phyloP scores from a whole-genome alignment of 2,113 vertebrate species.

The Labeo rohita region DNA sequence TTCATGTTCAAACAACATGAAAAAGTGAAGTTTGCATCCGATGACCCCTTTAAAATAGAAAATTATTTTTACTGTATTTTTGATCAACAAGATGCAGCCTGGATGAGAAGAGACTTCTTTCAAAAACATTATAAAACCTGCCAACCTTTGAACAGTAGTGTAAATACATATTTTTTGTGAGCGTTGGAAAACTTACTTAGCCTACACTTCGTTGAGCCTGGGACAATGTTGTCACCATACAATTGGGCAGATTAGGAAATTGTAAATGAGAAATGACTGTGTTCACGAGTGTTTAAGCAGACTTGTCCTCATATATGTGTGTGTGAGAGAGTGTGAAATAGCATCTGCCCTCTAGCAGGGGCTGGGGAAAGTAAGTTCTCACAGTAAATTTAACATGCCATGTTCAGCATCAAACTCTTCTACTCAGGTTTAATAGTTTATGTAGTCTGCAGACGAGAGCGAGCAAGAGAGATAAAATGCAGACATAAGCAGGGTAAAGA shows the following conservation, averaged over 20 bases:
- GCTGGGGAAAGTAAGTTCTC: constrained; percentile 50
- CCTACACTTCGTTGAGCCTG: neutral
- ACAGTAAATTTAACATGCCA: constrained; percentile 60
- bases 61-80: too few species aligned
- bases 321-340: constrained; percentile 38
- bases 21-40: too few species aligned
- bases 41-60: too few species aligned
- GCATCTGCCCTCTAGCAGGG: constrained; percentile 30
- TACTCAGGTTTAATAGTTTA: constrained; percentile 61
- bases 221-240: neutral
- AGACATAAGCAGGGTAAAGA: constrained; percentile 10
- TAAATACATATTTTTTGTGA: neutral
- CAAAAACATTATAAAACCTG: neutral
- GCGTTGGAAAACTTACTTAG: neutral
- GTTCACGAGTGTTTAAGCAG: constrained; percentile 16
- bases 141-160: neutral
- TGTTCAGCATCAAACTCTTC: constrained; percentile 44
- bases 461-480: constrained; percentile 6
- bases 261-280: constrained; percentile 1
- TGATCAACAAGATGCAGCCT: too few species aligned
- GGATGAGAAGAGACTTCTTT: neutral
- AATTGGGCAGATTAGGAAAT: neutral
- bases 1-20: too few species aligned
- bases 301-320: constrained; percentile 14
- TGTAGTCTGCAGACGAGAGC: constrained; percentile 5